Conservation (phyloP, 2,797 vertebrate genomes). For the Melanotaenia pygmaea region DNA sequence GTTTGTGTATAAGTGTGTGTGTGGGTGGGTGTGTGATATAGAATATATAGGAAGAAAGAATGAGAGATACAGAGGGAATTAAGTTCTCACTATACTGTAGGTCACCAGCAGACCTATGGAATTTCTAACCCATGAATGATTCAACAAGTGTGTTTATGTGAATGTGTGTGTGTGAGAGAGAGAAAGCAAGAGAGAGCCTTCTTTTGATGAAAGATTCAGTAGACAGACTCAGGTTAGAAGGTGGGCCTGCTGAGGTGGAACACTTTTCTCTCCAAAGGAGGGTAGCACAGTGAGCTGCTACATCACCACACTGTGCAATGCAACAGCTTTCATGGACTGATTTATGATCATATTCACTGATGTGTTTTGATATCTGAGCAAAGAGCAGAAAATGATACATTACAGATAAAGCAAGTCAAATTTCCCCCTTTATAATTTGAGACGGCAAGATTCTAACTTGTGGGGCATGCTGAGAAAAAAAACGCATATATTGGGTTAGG, state of each 20-base stretch:
- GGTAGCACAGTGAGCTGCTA: constrained; percentile 72
- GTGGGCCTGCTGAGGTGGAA: constrained; percentile 79
- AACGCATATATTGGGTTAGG: constrained; percentile 36
- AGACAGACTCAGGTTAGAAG: constrained; percentile 78
- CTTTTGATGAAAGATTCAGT: constrained; percentile 81
- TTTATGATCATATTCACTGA: constrained; percentile 72
- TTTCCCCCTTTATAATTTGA: constrained; percentile 46
- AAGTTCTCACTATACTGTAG: constrained; percentile 57
- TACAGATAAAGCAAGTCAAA: constrained; percentile 59
- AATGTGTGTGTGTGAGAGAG: constrained; percentile 18
- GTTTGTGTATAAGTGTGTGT: constrained; percentile 44
- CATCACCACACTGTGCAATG: constrained; percentile 63
- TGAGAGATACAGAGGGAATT: constrained; percentile 20
- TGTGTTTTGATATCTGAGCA: constrained; percentile 69
- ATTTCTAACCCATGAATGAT: constrained; percentile 75
- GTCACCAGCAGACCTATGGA: constrained; percentile 72
- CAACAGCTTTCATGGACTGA: constrained; percentile 66
- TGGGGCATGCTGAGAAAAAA: constrained; percentile 38
- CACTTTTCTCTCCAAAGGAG: constrained; percentile 75
- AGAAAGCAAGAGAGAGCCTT: constrained; percentile 45
- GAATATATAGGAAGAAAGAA: constrained; percentile 23
- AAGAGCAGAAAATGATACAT: constrained; percentile 72
- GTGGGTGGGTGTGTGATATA: constrained; percentile 23
- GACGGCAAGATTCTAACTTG: constrained; percentile 45
- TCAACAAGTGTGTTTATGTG: constrained; percentile 70